Evolutionary conservation across 1,140 invertebrate species (phyloP).

Genomic region (Orchestia grillus): DNA sequence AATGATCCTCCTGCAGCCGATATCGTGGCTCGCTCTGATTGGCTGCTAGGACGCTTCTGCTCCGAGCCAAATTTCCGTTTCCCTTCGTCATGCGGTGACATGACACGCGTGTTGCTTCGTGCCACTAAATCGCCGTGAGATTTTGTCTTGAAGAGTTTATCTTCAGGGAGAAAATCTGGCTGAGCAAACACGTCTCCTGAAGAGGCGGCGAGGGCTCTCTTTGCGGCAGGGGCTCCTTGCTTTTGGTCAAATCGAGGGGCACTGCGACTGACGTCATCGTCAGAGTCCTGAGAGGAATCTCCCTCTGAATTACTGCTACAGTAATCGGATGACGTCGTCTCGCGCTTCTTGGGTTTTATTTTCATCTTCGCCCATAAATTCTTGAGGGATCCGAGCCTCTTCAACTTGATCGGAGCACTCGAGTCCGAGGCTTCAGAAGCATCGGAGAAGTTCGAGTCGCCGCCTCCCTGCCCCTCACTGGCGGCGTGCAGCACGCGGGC

Average conservation of each 20-base stretch:
- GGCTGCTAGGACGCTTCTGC: background rate
- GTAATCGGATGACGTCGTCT: background rate
- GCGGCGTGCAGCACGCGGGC: background rate
- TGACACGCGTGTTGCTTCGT: background rate
- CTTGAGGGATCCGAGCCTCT: conserved; percentile 9
- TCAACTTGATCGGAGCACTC: background rate
- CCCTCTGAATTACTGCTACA: background rate
- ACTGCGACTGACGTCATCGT: background rate
- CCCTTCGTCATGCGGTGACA: background rate
- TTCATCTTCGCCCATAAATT: background rate
- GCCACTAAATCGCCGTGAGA: background rate
- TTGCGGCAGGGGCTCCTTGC: background rate
- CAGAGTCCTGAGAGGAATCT: background rate
- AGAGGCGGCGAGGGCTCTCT: background rate
- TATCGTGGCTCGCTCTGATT: background rate
- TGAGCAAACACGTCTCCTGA: background rate
- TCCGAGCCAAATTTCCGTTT: background rate
- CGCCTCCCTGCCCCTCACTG: background rate
- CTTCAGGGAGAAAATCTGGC: too few species aligned
- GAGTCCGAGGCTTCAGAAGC: background rate
- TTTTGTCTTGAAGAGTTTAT: background rate
- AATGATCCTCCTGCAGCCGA: background rate
- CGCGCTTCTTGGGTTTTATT: background rate
- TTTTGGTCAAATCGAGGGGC: background rate
- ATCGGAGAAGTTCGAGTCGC: background rate